A percentile compares a stretch with the other conserved stretches of the same genome.
These are phyloP conservation scores for Chaetops frenatus DNA, from an alignment of 2,113 vertebrate species.

Conservation along the genomic window DNA sequence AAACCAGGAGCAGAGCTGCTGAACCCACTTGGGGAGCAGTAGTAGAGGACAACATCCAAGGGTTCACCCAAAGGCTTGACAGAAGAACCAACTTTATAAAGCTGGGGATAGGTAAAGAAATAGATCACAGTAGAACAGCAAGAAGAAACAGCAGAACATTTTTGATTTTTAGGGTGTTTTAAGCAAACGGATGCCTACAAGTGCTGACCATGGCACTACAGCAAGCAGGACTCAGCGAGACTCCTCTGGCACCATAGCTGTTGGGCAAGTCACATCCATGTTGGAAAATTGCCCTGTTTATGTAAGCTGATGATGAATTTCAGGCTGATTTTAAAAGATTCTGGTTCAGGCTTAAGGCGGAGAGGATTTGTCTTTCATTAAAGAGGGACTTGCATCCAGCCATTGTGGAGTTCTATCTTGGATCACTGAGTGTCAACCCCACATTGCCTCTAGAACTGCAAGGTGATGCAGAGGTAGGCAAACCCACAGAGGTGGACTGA, in stretches of 20 bases:
- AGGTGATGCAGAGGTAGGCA: neutral
- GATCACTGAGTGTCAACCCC: neutral
- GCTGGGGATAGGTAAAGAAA: neutral
- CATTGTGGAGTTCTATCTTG: neutral
- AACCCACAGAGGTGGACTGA: neutral
- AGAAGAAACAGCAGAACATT: neutral
- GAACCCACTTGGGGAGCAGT: neutral
- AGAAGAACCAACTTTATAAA: neutral
- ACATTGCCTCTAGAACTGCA: neutral
- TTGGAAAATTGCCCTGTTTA: neutral
- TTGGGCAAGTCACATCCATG: neutral
- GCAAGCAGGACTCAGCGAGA: neutral
- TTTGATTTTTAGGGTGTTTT: neutral
- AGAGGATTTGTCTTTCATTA: neutral
- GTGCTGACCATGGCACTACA: neutral
- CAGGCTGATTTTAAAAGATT: neutral
- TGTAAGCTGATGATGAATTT: neutral
- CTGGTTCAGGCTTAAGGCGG: neutral
- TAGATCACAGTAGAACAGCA: neutral
- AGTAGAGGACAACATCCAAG: neutral
- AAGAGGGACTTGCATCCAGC: neutral
- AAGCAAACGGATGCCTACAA: neutral
- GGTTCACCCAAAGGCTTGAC: neutral
- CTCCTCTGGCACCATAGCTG: neutral
- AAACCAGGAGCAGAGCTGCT: neutral